Base-by-base conservation (phyloP, 2,797 vertebrate genomes). In the Gobionotothen gibberifrons region DNA sequence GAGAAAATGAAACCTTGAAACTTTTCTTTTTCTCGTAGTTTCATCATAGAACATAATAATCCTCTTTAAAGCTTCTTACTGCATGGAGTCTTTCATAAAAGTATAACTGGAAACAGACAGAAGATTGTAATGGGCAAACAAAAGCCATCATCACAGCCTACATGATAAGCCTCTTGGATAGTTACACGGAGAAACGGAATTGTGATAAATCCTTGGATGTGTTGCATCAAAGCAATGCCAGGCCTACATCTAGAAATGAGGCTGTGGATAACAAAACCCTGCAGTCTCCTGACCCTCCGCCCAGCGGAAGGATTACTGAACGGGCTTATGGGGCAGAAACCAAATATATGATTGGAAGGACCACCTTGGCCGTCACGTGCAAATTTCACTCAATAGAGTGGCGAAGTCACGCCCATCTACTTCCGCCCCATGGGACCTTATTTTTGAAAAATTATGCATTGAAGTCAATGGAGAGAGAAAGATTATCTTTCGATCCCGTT, bases 81-180 rank as follows among this genome's bases (percentile, higher is more conserved):
- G 66, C 12, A 47, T 39, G 10, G 19, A 67, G 56, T 57, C 29
- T 64, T 74, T 76, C 51, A 57, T 66, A 53, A 66, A 79, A 68
- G 77, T 42, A 29, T 40, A 61, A 66, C 57, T 72, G 65, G 70
- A 83, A 69, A 65, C 29, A 68, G 47, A 69, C 42, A 73, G 36
- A 72, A 56, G 36, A 65, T 42, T 67, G 57, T n/a, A 39, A 67
- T 7, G 5, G 21, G 40, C 61, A 81, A 76, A 78, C 65, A 69
- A 79, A 77, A 72, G 62, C 5, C 42, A 58, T 72, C 42, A 72
- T 69, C 21, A 53, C 44, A 40, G 5, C 29, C 36, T 26, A 72
- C 48, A 67, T 47, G 68, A 73, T 69, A 21, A 80, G 70, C 42
- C 54, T 71, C 36, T 64, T 65, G 44, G 68, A 74, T 32, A 43